Base-by-base conservation (phyloP, 2,888 invertebrate species). In the Bursaphelenchus okinawaensis region DNA sequence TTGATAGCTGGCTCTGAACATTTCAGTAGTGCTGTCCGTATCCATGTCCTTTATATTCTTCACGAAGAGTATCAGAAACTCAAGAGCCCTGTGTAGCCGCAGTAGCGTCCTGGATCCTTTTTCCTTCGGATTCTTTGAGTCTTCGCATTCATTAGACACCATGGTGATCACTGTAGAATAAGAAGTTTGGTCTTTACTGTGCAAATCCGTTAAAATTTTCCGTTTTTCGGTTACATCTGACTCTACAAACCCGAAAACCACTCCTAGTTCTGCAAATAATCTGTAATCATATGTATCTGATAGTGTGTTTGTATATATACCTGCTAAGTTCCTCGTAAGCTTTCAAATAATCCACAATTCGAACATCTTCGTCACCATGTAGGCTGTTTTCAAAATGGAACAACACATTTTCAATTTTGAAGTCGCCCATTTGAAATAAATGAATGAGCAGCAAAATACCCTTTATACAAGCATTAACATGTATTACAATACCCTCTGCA, bases 51-150 rank as follows among this genome's bases (percentile, higher is more conserved):
- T 64, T 12, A 93, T 83, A 71, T 88, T 87, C 69, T 88, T 87
- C 74, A 95, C 85, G 83, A 95, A 94, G 71, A 89, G 87, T 70
- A 90, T 87, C 68, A 94, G 91, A 84, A 95, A 95, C 84, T 92
- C 92, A 81, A 94, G 86, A 9, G 93, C 93, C 83, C 94, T 87
- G 84, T 68, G 70, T 20, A 70, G 64, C 16, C 70, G 27, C 50
- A 68, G 20, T 20, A 68, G 55, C 16, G 68, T 68, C 12, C 68
- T 29, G 16, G 60, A 51, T 2, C 68, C 68, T 22, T 50, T 52
- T 0, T 40, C 56, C 27, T 50, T 66, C n/a, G 67, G 67, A 7
- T 24, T n/a, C 8, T n/a, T 57, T 7, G 62, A 24, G 4, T 19
- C 50, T 9, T 24, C 9, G 31, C 65, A 24, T 28, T 68, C 68